Percentiles rank a stretch among this genome's conserved stretches.
Conservation (phyloP, 2,113 vertebrate genomes). For the Oxygymnocypris stewartii region DNA sequence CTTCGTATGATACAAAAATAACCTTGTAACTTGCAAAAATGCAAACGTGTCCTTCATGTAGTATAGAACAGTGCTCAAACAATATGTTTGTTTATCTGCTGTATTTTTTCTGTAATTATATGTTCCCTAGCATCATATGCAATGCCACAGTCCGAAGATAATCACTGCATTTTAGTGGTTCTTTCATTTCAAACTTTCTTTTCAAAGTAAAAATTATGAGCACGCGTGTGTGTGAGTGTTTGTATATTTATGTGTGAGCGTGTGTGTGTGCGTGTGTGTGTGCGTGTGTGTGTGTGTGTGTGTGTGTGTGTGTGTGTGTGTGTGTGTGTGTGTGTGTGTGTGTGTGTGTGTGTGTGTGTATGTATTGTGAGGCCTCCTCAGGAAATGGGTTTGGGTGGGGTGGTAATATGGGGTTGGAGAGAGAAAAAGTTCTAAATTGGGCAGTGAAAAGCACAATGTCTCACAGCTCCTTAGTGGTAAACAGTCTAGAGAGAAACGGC, state of each 20-base stretch:
- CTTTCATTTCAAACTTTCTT: conserved; percentile 10
- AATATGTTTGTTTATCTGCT: background rate
- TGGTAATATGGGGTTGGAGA: conserved; percentile 42
- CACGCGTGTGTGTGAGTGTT: conserved; percentile 36
- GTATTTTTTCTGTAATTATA: background rate
- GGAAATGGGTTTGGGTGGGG: conserved; percentile 45
- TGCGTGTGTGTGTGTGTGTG: conserved; percentile 7
- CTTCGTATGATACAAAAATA: background rate
- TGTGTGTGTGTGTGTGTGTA: conserved; percentile 10
- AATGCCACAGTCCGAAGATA: background rate
- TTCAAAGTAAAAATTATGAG: conserved; percentile 21
- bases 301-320: background rate
- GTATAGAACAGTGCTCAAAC: background rate
- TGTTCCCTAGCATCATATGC: background rate
- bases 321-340: conserved; percentile 33
- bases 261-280: conserved; percentile 22
- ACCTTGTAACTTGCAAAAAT: background rate
- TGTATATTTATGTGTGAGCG: conserved; percentile 18
- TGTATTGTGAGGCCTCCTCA: conserved; percentile 21
- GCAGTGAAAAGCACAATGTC: conserved; percentile 34
- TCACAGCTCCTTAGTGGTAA: conserved; percentile 5
- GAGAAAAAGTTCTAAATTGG: conserved; percentile 40
- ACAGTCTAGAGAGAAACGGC: background rate
- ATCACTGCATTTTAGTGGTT: conserved; percentile 17
- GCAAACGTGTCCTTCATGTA: background rate